These are phyloP conservation scores for Ceratina calcarata DNA, from an alignment of 1,140 invertebrate genomes.

Conservation along the genomic window DNA sequence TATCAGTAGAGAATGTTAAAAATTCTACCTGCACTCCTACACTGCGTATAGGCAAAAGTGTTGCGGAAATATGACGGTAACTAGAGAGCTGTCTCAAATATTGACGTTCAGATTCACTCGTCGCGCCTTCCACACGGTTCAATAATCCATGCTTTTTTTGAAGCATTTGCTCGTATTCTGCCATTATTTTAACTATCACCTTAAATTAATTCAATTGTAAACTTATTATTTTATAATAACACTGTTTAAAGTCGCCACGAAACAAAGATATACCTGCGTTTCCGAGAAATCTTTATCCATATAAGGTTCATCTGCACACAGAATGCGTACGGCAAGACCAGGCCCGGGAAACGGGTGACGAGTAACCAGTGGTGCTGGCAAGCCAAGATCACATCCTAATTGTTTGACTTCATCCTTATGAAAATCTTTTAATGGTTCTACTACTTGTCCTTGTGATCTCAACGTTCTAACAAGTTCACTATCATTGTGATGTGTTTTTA, in stretches of 20 bases:
- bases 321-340: slow-evolving; percentile 95
- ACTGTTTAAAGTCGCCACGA: not conserved
- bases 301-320: slow-evolving; percentile 98
- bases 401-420: slow-evolving; percentile 98
- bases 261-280: slow-evolving; percentile 86
- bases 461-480: slow-evolving; percentile 96
- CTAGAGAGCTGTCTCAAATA: slow-evolving; percentile 88
- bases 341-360: slow-evolving; percentile 98
- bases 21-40: slow-evolving; percentile 96
- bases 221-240: not conserved
- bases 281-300: slow-evolving; percentile 97
- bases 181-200: slow-evolving; percentile 96
- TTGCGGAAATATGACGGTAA: slow-evolving; percentile 89
- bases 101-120: slow-evolving; percentile 87
- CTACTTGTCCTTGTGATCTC: slow-evolving; percentile 91
- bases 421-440: slow-evolving; percentile 99
- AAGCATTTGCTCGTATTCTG: slow-evolving; percentile 94
- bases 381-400: slow-evolving; percentile 92
- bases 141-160: slow-evolving; percentile 96
- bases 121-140: slow-evolving; percentile 91
- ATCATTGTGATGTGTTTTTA: slow-evolving; percentile 99
- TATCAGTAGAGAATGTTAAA: not conserved
- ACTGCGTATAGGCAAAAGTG: slow-evolving; percentile 95
- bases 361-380: slow-evolving; percentile 92
- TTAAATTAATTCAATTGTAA: slow-evolving; percentile 60